Base-by-base conservation (phyloP, 2,888 invertebrate genomes). In the Linnaemya vulpina region DNA sequence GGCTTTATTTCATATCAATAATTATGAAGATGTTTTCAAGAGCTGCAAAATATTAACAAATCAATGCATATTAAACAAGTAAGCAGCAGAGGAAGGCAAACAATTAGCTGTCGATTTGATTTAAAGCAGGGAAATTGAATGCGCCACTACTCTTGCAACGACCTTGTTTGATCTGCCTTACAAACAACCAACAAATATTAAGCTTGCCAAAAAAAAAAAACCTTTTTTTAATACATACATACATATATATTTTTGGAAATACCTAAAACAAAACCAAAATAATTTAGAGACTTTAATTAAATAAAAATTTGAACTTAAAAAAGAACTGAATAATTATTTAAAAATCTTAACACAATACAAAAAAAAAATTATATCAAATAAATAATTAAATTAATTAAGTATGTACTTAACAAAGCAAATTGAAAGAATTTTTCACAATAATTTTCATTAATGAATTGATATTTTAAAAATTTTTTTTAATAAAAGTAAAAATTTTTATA, bases 191-290 rank as follows among this genome's bases (percentile, higher is more conserved):
- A 76, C 65, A 74, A n/a, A 82, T 74, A 75, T 71, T 53, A 67
- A 53, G 58, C 83, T 83, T 85, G 85, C 82, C 78, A 85, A 78
- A 81, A 85, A 67, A 49, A 73, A 1, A 63, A 17, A 63, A n/a
- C 8, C 22, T 55, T 68, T 65, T 46, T 13, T 62, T 30, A 40
- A 40, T 11, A 40, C n/a, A n/a, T n/a, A n/a, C n/a, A 38, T n/a
- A 43, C 20, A 13, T 51, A 74, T 38, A 51, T 60, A 35, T 51
- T 68, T 58, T 78, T 40, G 51, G 51, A 8, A 51, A 60, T 46
- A 1, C 25, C 11, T 51, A 67, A 63, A 73, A 43, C 43, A 63
- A 62, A 77, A 77, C 43, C 60, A 76, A 83, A 83, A 79, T 22
- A 49, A 35, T 53, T 76, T 55, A 35, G 46, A 77, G 11, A 53